Evolutionary conservation across 2,113 vertebrate genomes (phyloP), one percentile per base, ranked within the genome.

Genomic region (Xenopus borealis): DNA sequence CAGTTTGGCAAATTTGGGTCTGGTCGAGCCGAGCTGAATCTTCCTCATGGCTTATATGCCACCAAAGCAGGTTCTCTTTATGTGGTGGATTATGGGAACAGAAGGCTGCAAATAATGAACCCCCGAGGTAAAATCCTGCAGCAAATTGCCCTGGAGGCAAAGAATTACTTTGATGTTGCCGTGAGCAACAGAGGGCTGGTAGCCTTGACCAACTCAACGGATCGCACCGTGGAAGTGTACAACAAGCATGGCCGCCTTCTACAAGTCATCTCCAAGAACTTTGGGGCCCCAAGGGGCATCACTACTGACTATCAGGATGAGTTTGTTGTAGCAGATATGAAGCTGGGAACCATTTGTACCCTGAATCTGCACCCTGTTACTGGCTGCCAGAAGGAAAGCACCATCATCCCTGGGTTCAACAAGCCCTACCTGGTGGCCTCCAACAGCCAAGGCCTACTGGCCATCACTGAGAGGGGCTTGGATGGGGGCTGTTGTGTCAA

Each of bases 1-100:
- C 89, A 87, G 74, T 92, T 92, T 83, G 92, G 92, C 12, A 93
- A 90, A 72, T 88, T 88, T 78, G 92, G 92, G 18, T 91, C 89
- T 7, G 88, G 88, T 13, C 83, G 88, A 9, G 82, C 90, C 18
- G 90, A 93, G 30, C 81, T 93, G 61, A 89, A 87, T 3, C 78
- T 94, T 6, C 92, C 91, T n/a, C 90, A 88, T 75, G 92, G 92
- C 12, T 78, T 92, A 16, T 85, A 90, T 20, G 79, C 80, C 27
- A 89, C 88, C 1, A 80, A 84, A 5, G 83, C 88, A 50, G 89
- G 91, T 2, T 84, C 89, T 17, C 82, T 94, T 18, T 94, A 88
- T 46, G 83, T 92, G 18, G 92, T 92, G 23, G 92, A 94, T 72
- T 91, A 89, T 17, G 92, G 92, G 57, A 94, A 94, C 66, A 85